Base-by-base conservation (phyloP, 2,797 vertebrate species). In the Sternarchorhynchus goeldii region DNA sequence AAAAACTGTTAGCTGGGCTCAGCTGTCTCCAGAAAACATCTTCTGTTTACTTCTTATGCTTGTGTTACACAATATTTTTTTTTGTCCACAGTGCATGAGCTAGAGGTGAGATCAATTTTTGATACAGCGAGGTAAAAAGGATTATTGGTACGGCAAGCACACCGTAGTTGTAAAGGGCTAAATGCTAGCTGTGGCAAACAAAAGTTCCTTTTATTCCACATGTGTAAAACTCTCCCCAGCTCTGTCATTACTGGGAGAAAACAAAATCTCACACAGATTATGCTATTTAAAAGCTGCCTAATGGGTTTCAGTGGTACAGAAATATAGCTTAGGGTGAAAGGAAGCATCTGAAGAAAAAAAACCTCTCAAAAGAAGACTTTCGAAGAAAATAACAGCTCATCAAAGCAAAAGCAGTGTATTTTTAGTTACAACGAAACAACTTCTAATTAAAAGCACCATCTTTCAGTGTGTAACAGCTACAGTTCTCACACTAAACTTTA, bases 281-380 rank as follows among this genome's bases (percentile, higher is more conserved):
- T 85, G 78, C 57, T 34, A 18, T 76, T 65, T 77, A 75, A 75
- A 79, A 70, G 53, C 68, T 59, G 82, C 70, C 76, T 73, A 86
- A 87, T 64, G 59, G 55, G 69, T 85, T 86, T 85, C 81, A 88
- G 85, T 80, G 81, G 85, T 81, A n/a, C 45, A 17, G 34, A 59
- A 45, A 56, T 69, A 50, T 59, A 50, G n/a, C 10, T 53, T 25
- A 16, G 4, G 5, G 36, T 7, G 57, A 66, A 50, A 73, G 39
- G 55, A 39, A 18, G 4, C 31, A 59, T 56, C 50, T 68, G 39
- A 73, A 78, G 32, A 32, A 55, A 55, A 20, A 25, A 25, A 25
- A 25, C 25, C 25, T 25, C 32, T 62, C 58, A 32, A 59, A 68
- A 65, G 56, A 58, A 36, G 56, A 50, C 50, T 56, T 20, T 62